Conservation (phyloP, 2,797 vertebrate species). For the Salarias fasciatus region DNA sequence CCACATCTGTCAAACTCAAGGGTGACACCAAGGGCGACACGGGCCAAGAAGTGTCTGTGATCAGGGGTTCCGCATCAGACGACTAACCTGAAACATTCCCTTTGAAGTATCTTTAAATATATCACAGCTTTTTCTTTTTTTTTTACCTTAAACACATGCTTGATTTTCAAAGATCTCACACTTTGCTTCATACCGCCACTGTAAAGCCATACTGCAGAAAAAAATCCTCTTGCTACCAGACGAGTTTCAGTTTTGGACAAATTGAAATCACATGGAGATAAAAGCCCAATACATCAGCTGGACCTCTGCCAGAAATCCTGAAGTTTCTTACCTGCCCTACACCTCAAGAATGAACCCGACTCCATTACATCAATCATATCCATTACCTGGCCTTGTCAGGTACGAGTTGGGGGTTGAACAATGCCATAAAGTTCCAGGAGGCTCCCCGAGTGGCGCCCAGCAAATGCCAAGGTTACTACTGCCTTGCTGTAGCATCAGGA, state of each 20-base stretch:
- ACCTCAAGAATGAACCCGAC: conserved; percentile 42
- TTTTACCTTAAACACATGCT: neutral
- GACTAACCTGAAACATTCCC: no score
- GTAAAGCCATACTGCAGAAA: conserved; percentile 36
- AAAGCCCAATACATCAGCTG: conserved; percentile 31
- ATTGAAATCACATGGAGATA: conserved; percentile 49
- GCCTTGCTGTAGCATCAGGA: conserved; percentile 31
- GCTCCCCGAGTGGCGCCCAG: conserved; percentile 58
- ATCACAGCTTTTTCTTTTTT: no score
- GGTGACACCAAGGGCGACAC: conserved; percentile 10
- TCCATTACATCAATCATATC: conserved; percentile 57
- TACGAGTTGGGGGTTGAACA: conserved; percentile 45
- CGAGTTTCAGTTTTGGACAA: conserved; percentile 27
- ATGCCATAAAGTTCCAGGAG: conserved; percentile 38
- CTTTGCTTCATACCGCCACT: conserved; percentile 6
- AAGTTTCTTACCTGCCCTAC: conserved; percentile 40
- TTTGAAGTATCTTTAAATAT: conserved; percentile 7
- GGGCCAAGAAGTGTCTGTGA: conserved; percentile 7
- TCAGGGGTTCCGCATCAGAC: neutral
- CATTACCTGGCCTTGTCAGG: conserved; percentile 59
- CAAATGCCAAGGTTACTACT: conserved; percentile 52
- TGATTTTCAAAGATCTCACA: conserved; percentile 3
- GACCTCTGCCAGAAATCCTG: conserved; percentile 48
- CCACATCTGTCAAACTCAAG: conserved; percentile 21
- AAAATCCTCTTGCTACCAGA: conserved; percentile 10